Evolutionary conservation across 2,797 vertebrate genomes (phyloP).

Genomic region (Sebastes oblongus): DNA sequence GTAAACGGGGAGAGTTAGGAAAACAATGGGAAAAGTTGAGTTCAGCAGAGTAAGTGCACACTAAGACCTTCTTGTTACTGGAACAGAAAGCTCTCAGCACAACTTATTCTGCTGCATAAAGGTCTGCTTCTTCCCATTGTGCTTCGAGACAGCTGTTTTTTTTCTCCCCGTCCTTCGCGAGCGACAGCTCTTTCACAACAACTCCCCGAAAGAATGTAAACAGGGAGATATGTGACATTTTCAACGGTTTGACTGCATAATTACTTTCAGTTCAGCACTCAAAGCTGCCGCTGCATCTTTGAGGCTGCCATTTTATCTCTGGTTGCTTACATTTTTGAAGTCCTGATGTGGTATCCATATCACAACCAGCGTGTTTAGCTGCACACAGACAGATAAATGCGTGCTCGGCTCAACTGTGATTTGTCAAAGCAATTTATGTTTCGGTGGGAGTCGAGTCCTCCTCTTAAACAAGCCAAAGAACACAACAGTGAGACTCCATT

Average conservation of each 20-base stretch:
- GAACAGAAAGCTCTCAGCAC: constrained; percentile 12
- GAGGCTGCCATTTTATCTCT: constrained; percentile 44
- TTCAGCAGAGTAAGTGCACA: constrained; percentile 27
- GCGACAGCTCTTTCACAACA: constrained; percentile 34
- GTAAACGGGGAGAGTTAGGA: background rate
- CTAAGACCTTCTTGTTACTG: constrained; percentile 4
- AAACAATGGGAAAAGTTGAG: constrained; percentile 14
- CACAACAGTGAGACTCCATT: background rate
- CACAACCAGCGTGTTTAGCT: constrained; percentile 29
- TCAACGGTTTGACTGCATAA: constrained; percentile 38
- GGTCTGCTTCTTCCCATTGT: constrained; percentile 40
- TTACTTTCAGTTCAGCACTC: constrained; percentile 49
- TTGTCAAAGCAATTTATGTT: constrained; percentile 49
- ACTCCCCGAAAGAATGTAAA: constrained; percentile 48
- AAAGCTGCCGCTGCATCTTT: constrained; percentile 17
- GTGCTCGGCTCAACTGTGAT: constrained; percentile 22
- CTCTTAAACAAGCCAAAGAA: constrained; percentile 23
- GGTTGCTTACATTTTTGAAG: constrained; percentile 37
- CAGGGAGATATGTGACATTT: constrained; percentile 60
- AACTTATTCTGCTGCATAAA: constrained; percentile 8
- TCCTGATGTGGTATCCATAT: constrained; percentile 38
- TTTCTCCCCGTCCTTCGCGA: background rate
- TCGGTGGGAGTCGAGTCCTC: background rate
- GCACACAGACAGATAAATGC: constrained; percentile 24
- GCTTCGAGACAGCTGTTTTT: background rate